Evolutionary conservation across 2,113 vertebrate genomes (phyloP).

Genomic region (Vidua macroura): DNA sequence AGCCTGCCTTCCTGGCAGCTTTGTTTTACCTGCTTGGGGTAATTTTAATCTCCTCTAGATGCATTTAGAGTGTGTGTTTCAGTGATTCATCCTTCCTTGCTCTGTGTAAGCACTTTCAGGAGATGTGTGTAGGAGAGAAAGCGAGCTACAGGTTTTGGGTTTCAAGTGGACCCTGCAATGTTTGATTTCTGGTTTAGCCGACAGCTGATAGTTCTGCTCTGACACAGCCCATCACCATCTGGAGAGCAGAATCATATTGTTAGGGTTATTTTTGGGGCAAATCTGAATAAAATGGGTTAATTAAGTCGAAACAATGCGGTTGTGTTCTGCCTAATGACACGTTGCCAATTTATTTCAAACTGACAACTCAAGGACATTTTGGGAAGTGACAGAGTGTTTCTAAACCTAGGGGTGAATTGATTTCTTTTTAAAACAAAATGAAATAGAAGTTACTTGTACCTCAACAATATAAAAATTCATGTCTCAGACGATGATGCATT

Average conservation of each 20-base stretch:
- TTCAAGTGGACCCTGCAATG: background rate
- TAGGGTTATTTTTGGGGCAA: conserved; percentile 33
- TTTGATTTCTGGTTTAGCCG: background rate
- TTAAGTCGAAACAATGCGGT: background rate
- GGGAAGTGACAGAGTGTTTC: conserved; percentile 21
- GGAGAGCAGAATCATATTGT: background rate
- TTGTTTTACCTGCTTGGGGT: background rate
- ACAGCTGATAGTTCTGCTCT: background rate
- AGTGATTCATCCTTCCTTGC: background rate
- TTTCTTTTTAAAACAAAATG: conserved; percentile 1
- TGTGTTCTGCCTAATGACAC: conserved; percentile 24
- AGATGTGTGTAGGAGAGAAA: background rate
- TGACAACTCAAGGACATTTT: conserved; percentile 49
- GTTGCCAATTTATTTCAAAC: conserved; percentile 35
- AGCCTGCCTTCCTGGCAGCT: background rate
- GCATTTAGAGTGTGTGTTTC: background rate
- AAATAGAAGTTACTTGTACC: background rate
- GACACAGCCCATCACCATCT: background rate
- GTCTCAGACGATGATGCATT: background rate
- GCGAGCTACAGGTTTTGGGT: rapidly evolving
- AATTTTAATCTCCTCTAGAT: background rate
- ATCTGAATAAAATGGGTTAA: conserved; percentile 52
- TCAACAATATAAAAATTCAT: background rate
- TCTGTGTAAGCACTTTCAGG: background rate
- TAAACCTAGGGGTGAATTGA: conserved; percentile 17